phyloP scores from a whole-genome alignment of 1,140 invertebrate species.

The Drosophila lowei region DNA sequence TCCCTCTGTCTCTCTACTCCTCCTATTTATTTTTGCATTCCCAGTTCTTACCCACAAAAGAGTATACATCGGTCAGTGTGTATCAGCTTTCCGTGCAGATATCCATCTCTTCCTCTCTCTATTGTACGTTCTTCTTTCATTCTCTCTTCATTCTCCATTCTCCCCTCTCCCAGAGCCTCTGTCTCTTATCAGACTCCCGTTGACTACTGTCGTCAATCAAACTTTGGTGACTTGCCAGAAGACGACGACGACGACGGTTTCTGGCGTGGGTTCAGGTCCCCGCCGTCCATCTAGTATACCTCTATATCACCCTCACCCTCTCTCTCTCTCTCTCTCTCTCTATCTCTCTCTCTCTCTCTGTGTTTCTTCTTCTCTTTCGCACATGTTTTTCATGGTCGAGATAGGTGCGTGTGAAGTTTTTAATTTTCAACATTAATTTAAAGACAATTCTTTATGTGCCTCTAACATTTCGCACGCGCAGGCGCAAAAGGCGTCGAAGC shows the following conservation, averaged over 20 bases:
- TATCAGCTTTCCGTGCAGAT: constrained; percentile 9
- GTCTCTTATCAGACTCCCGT: constrained; percentile 46
- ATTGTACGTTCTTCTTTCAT: constrained; percentile 3
- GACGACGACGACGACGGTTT: no score
- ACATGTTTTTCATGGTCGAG: constrained; percentile 22
- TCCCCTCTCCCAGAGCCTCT: constrained; percentile 26
- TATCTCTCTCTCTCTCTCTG: neutral
- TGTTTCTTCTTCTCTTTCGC: constrained; percentile 3
- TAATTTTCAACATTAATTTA: constrained; percentile 78
- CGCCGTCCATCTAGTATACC: constrained; percentile 13
- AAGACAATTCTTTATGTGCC: constrained; percentile 62
- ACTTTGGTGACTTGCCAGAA: constrained; percentile 32
- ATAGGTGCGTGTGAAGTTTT: constrained; percentile 75
- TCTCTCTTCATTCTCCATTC: neutral
- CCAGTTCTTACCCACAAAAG: neutral
- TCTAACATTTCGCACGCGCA: constrained; percentile 40
- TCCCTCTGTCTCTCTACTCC: no score
- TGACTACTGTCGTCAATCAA: constrained; percentile 59
- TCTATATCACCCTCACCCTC: constrained; percentile 1
- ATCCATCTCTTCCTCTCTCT: constrained; percentile 17
- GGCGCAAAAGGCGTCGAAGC: constrained; percentile 65
- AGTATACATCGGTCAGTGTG: constrained; percentile 8
- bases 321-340: neutral
- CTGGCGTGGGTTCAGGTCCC: constrained; percentile 16
- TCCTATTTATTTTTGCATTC: neutral